A percentile compares a stretch with the other conserved stretches of the same genome.
phyloP scores from a whole-genome alignment of 2,113 vertebrate genomes.

The Climacteris rufus region DNA sequence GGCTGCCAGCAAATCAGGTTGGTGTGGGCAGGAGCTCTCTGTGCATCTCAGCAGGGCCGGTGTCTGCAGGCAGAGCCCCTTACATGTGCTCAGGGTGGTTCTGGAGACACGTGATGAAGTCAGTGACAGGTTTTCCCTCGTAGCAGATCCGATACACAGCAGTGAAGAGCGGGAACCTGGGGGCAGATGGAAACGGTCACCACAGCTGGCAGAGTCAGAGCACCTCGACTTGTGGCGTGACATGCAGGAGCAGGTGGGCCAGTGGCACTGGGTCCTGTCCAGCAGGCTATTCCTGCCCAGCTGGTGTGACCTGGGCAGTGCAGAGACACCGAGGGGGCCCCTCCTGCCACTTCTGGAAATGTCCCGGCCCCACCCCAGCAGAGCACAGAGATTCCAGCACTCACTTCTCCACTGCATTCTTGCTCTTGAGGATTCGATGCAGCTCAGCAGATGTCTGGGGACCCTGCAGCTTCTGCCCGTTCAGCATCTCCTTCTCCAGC shows the following conservation, averaged over 20 bases:
- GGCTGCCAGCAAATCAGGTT: not conserved
- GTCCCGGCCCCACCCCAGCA: not conserved
- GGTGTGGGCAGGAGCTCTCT: not conserved
- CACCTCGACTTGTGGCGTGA: accelerated
- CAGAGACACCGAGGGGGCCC: not conserved
- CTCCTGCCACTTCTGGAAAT: not conserved
- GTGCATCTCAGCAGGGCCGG: not conserved
- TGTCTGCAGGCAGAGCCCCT: not conserved
- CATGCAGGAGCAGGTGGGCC: not conserved
- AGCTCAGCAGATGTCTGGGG: conserved; percentile 91
- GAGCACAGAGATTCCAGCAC: conserved; percentile 1
- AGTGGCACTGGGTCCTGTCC: not conserved
- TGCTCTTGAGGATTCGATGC: conserved; percentile 84
- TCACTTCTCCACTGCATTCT: conserved; percentile 88
- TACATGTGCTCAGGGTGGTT: conserved; percentile 92
- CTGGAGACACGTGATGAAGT: conserved; percentile 90
- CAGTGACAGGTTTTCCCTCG: conserved; percentile 80
- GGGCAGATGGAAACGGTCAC: not conserved
- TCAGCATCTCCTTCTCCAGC: conserved; percentile 93
- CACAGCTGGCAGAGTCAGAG: not conserved
- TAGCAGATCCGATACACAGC: conserved; percentile 93
- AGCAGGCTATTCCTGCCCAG: not conserved
- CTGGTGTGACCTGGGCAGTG: not conserved
- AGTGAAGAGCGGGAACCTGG: conserved; percentile 93
- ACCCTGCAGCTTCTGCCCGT: conserved; percentile 97